A percentile compares a stretch with the other conserved stretches of the same genome.
phyloP scores from a whole-genome alignment of 2,113 vertebrate genomes.

The Aphelocoma coerulescens region DNA sequence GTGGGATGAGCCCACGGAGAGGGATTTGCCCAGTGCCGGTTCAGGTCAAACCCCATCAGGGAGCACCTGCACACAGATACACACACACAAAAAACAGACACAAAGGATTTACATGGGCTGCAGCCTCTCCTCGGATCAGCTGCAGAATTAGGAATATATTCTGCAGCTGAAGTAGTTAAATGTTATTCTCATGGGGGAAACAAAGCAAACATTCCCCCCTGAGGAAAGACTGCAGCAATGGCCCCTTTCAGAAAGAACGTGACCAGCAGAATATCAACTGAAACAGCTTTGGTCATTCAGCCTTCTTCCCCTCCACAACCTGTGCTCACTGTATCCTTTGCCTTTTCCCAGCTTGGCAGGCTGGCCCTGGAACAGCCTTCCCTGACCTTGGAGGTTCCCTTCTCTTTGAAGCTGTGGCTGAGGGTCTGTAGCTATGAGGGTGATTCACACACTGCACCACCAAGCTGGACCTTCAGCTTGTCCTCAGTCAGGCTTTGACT shows the following conservation, averaged over 20 bases:
- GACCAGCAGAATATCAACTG: not conserved
- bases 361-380: not conserved
- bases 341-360: not conserved
- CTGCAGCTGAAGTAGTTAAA: not conserved
- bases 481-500: not conserved
- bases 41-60: constrained; percentile 96
- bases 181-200: not conserved
- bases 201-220: not conserved
- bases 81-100: not conserved
- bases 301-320: not conserved
- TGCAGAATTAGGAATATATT: not conserved
- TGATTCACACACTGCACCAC: not conserved
- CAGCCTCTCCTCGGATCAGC: not conserved
- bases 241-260: rapidly evolving
- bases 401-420: not conserved
- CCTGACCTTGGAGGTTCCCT: not conserved
- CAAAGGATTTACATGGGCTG: not conserved
- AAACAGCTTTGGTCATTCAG: not conserved
- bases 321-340: not conserved
- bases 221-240: not conserved
- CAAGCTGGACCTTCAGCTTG: not conserved
- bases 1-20: constrained; percentile 96
- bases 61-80: constrained; percentile 83
- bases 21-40: constrained; percentile 96
- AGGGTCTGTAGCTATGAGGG: not conserved